phyloP scores from a whole-genome alignment of 2,888 invertebrate species.

The Andricus quercusramuli region DNA sequence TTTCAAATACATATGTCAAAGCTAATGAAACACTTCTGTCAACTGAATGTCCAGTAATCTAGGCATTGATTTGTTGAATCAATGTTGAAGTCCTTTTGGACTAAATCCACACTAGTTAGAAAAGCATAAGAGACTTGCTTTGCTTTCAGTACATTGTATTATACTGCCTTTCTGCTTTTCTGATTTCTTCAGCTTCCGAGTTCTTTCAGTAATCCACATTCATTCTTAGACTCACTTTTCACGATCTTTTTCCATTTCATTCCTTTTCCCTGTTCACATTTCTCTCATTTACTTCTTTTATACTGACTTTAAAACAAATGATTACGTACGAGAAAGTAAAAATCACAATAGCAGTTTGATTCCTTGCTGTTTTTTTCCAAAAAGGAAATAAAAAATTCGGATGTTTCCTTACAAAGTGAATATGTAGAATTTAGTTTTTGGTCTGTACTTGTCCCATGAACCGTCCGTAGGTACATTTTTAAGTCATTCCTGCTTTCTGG shows the following conservation, averaged over 20 bases:
- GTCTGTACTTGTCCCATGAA: too few species aligned
- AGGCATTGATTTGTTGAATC: too few species aligned
- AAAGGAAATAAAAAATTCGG: too few species aligned
- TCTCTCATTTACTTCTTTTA: neutral
- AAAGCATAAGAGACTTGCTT: neutral
- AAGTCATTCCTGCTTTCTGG: too few species aligned
- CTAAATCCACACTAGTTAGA: conserved; percentile 1
- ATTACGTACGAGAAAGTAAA: neutral
- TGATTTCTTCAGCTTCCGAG: neutral
- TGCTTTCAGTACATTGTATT: neutral
- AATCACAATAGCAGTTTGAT: neutral
- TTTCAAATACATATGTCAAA: conserved; percentile 18
- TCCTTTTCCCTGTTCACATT: neutral
- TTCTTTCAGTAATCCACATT: neutral
- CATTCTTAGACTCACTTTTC: neutral
- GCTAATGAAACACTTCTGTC: conserved; percentile 28
- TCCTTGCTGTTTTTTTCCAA: too few species aligned
- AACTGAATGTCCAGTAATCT: conserved; percentile 15
- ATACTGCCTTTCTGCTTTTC: neutral
- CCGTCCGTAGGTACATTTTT: too few species aligned
- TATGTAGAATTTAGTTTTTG: too few species aligned
- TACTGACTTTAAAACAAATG: neutral
- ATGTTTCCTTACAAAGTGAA: too few species aligned
- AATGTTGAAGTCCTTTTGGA: too few species aligned
- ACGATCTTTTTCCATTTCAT: neutral